phyloP scores from a whole-genome alignment of 2,888 invertebrate genomes.

The Schizaphis graminum region DNA sequence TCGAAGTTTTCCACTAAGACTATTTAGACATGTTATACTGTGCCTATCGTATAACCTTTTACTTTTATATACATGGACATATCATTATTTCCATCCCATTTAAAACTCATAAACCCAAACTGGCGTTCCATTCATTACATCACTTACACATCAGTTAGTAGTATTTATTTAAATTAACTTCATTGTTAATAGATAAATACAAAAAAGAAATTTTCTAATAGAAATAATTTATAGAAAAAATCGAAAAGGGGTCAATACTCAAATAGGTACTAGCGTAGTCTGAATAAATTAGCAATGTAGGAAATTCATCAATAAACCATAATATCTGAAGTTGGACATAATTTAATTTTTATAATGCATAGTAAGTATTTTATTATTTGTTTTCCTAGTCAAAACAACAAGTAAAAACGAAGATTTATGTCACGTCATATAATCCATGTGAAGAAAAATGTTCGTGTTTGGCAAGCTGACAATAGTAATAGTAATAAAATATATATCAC shows the following conservation, averaged over 20 bases:
- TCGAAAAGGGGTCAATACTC: neutral
- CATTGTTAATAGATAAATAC: neutral
- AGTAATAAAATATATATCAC: slow-evolving; percentile 31
- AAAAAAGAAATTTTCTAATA: neutral
- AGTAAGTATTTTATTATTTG: slow-evolving; percentile 28
- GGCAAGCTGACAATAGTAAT: slow-evolving; percentile 48
- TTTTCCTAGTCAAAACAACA: slow-evolving; percentile 20
- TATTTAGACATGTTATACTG: neutral
- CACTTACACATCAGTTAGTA: neutral
- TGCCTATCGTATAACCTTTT: neutral
- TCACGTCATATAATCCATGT: neutral
- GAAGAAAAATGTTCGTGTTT: slow-evolving; percentile 47
- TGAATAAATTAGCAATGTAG: slow-evolving; percentile 2
- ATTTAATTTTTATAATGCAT: neutral
- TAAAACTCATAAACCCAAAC: neutral
- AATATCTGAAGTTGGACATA: neutral
- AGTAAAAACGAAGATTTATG: neutral
- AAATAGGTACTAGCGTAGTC: neutral
- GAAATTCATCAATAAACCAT: neutral
- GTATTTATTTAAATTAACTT: neutral
- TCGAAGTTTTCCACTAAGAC: neutral
- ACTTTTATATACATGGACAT: slow-evolving; percentile 3
- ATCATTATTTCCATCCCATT: neutral
- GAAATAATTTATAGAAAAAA: neutral
- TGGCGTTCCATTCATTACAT: neutral